phyloP scores from a whole-genome alignment of 2,797 vertebrate genomes.

The Cyclopterus lumpus region DNA sequence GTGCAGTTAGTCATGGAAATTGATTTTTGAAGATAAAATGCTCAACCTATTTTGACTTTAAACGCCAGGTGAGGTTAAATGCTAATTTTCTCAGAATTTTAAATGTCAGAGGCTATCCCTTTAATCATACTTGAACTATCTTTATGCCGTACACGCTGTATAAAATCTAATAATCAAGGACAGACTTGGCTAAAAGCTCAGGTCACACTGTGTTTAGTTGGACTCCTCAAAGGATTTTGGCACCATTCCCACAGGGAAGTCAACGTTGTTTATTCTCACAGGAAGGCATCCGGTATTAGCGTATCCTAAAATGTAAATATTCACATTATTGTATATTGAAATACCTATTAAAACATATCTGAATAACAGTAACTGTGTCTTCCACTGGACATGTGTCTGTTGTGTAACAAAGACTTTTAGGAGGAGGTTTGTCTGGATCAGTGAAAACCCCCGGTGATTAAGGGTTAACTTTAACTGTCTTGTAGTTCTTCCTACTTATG shows the following conservation, averaged over 20 bases:
- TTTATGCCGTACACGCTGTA: not conserved
- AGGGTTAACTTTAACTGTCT: not conserved
- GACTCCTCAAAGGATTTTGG: conserved; percentile 28
- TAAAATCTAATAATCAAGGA: conserved; percentile 30
- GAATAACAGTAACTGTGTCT: conserved; percentile 28
- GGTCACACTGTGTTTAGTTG: conserved; percentile 45
- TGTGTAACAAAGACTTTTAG: not conserved
- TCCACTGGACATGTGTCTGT: conserved; percentile 6
- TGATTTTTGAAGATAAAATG: not conserved
- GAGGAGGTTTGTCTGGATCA: not conserved
- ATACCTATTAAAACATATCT: conserved; percentile 57
- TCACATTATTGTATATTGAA: conserved; percentile 53
- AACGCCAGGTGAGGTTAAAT: not conserved
- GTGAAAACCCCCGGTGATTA: not conserved
- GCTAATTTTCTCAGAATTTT: not conserved
- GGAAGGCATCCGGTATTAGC: conserved; percentile 17
- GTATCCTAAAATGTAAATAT: conserved; percentile 56
- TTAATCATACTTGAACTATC: conserved; percentile 28
- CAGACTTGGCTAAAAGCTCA: conserved; percentile 46
- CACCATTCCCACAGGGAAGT: conserved; percentile 3
- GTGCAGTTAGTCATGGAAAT: not conserved
- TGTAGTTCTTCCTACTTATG: not conserved
- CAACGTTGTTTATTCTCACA: conserved; percentile 25
- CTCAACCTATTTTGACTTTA: not conserved
- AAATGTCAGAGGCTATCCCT: conserved; percentile 28